A percentile compares a stretch with the other conserved stretches of the same genome.
These are phyloP conservation scores for Hedya salicella DNA, from an alignment of 2,888 invertebrate genomes.

Conservation along the genomic window DNA sequence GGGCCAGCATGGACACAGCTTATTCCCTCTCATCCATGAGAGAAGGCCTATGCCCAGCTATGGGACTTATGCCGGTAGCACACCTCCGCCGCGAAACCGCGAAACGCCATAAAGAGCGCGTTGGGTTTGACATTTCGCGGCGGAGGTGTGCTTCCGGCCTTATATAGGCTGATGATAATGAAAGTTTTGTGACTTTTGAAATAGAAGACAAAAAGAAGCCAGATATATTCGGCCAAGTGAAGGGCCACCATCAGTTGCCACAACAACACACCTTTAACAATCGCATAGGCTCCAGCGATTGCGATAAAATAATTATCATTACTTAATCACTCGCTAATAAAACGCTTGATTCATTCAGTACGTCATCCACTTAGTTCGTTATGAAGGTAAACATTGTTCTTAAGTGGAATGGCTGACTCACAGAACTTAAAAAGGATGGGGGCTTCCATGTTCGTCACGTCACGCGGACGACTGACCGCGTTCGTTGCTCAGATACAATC, in stretches of 20 bases:
- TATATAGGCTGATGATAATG: no score
- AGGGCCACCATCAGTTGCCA: not conserved
- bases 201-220: no score
- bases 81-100: no score
- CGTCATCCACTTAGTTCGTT: constrained; percentile 49
- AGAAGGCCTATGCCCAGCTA: no score
- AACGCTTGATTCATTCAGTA: constrained; percentile 31
- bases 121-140: no score
- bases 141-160: no score
- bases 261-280: not conserved
- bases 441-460: constrained; percentile 48
- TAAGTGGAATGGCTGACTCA: constrained; percentile 62
- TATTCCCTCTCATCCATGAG: no score
- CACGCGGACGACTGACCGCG: constrained; percentile 69
- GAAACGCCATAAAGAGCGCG: no score
- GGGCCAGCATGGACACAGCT: no score
- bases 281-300: not conserved
- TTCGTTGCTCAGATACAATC: constrained; percentile 61
- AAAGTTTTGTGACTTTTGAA: no score
- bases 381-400: constrained; percentile 56
- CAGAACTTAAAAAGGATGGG: constrained; percentile 70
- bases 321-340: constrained; percentile 15
- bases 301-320: constrained; percentile 18
- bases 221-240: no score
- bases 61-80: no score